These are phyloP conservation scores for Drosophila suzukii DNA, from an alignment of 1,140 invertebrate species.

Conservation along the genomic window DNA sequence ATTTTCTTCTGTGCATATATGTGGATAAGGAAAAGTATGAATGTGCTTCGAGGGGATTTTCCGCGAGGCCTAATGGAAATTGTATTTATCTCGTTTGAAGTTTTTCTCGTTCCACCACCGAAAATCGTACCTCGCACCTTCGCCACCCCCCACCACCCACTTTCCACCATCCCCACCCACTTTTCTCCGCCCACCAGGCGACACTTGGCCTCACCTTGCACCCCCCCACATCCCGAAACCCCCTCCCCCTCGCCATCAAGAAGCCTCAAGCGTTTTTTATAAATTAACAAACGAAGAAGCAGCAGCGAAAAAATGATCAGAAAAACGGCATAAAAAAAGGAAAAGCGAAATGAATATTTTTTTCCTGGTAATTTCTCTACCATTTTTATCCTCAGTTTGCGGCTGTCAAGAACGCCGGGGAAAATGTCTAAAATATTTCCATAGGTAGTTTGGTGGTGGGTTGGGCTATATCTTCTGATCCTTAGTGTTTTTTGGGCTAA, in stretches of 20 bases:
- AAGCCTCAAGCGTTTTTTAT: constrained; percentile 78
- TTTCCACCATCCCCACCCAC: not conserved
- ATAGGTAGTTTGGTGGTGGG: constrained; percentile 52
- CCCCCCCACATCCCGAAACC: constrained; percentile 1
- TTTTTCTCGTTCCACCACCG: constrained; percentile 62
- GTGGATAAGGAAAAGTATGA: constrained; percentile 64
- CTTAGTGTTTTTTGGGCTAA: constrained; percentile 51
- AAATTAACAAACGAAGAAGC: constrained; percentile 76
- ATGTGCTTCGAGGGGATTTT: constrained; percentile 78
- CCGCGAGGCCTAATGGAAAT: constrained; percentile 77
- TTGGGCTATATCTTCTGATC: constrained; percentile 35
- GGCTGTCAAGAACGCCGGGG: constrained; percentile 38
- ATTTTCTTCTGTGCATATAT: constrained; percentile 12
- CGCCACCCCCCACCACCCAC: constrained; percentile 2
- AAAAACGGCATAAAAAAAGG: constrained; percentile 34
- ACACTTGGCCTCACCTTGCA: constrained; percentile 74
- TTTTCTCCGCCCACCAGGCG: constrained; percentile 36
- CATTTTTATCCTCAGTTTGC: constrained; percentile 32
- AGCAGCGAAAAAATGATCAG: constrained; percentile 69
- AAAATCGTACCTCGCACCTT: constrained; percentile 31
- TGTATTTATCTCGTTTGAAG: constrained; percentile 83
- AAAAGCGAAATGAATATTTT: constrained; percentile 74
- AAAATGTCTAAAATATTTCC: constrained; percentile 56
- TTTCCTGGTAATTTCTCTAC: constrained; percentile 54
- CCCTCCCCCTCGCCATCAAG: not conserved